Base-by-base conservation (phyloP, 2,888 invertebrate species). In the Lasioglossum malachurum region DNA sequence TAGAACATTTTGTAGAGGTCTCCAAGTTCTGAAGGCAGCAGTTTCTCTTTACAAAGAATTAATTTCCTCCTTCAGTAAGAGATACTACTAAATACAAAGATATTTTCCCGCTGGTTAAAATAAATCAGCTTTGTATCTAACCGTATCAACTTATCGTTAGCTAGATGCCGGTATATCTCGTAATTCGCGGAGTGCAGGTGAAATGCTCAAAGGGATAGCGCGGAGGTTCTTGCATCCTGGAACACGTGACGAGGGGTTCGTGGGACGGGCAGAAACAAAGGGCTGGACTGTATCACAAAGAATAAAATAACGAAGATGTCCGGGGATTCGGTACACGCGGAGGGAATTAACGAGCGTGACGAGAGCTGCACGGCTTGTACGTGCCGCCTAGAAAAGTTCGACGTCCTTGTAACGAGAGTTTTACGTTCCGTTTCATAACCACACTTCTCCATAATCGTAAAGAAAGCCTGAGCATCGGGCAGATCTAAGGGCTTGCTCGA, bases 341-440 rank as follows among this genome's bases (percentile, higher is more conserved):
- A 75, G 84, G 49, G 88, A 88, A 89, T 89, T 89, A 89, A 89
- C 88, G 86, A 86, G 89, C 89, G 75, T 86, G 75, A 78, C 86
- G 80, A 78, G 83, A 78, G 82, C 75, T 35, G 75, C 78, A 16
- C 49, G 49, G 69, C 44, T 85, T 75, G 82, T 86, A 80, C 78
- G 78, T 85, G 78, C 83, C 75, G 81, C 35, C 78, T 84, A 84
- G 87, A 83, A 83, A 88, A 86, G 76, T 87, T 86, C 83, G 85
- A 84, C 76, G 88, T 89, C 77, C 82, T 83, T 83, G 82, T 87
- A 91, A 91, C 88, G 86, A 83, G 87, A 86, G 76, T 88, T 90
- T 92, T 91, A 90, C 85, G 83, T 82, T 81, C 87, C 84, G 79
- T 83, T 88, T 91, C 88, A 86, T 90, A 91, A 87, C 87, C 86